phyloP scores from a whole-genome alignment of 2,888 invertebrate species.

The Cerceris rybyensis region DNA sequence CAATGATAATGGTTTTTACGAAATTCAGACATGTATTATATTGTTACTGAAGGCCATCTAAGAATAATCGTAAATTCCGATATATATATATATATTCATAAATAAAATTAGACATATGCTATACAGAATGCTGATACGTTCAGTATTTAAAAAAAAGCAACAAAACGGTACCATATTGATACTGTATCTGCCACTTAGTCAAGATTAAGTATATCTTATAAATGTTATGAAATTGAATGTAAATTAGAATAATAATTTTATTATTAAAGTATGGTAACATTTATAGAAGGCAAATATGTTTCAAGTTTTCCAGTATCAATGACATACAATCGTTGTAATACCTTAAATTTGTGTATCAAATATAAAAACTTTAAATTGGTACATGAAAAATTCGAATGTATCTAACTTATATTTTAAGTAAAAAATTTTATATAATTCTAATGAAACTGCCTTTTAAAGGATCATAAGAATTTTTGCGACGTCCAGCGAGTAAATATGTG shows the following conservation, averaged over 20 bases:
- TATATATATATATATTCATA: slow-evolving; percentile 45
- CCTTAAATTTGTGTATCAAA: slow-evolving; percentile 4
- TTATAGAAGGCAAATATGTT: slow-evolving; percentile 47
- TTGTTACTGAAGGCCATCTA: slow-evolving; percentile 32
- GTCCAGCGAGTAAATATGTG: slow-evolving; percentile 48
- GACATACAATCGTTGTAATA: not conserved
- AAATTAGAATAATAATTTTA: slow-evolving; percentile 52
- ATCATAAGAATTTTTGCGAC: slow-evolving; percentile 55
- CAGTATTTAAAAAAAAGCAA: slow-evolving; percentile 47
- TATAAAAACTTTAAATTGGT: slow-evolving; percentile 4
- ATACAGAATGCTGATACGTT: slow-evolving; percentile 51
- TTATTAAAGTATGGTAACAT: slow-evolving; percentile 50
- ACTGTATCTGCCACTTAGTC: slow-evolving; percentile 39
- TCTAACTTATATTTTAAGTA: not conserved
- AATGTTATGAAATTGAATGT: slow-evolving; percentile 57
- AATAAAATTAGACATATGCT: slow-evolving; percentile 46
- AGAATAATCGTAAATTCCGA: slow-evolving; percentile 51
- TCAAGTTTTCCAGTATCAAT: slow-evolving; percentile 31
- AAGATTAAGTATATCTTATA: slow-evolving; percentile 53
- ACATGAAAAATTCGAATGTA: slow-evolving; percentile 13
- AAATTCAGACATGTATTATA: slow-evolving; percentile 52
- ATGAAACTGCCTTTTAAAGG: slow-evolving; percentile 10
- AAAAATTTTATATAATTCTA: slow-evolving; percentile 10
- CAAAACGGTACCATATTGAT: slow-evolving; percentile 40
- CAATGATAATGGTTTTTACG: slow-evolving; percentile 23